Conservation (phyloP, 2,888 invertebrate genomes). For the Andrena praecox region DNA sequence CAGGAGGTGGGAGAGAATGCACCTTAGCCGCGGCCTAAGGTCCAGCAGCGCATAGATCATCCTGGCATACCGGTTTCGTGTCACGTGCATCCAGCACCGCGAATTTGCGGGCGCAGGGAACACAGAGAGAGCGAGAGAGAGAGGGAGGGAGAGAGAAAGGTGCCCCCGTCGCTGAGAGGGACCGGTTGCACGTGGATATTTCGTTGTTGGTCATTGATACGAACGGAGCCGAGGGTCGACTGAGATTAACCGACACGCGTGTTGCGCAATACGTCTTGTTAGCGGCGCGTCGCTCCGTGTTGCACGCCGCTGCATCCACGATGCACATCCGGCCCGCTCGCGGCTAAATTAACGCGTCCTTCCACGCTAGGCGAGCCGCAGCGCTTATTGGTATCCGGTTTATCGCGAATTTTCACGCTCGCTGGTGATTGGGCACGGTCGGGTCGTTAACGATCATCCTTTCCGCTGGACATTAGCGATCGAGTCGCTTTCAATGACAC, state of each 20-base stretch:
- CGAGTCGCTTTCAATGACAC: too few species aligned
- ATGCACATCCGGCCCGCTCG: conserved; percentile 9
- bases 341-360: conserved; percentile 13
- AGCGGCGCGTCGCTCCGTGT: conserved; percentile 15
- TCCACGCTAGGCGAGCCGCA: not conserved
- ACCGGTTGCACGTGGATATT: conserved; percentile 32
- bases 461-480: too few species aligned
- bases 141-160: not conserved
- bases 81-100: conserved; percentile 62
- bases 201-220: conserved; percentile 48
- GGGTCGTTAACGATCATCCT: too few species aligned
- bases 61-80: conserved; percentile 69
- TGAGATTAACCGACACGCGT: conserved; percentile 52
- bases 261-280: conserved; percentile 54
- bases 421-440: too few species aligned
- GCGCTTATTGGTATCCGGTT: too few species aligned
- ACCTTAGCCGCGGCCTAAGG: conserved; percentile 63
- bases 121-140: not conserved
- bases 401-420: too few species aligned
- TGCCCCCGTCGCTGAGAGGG: not conserved
- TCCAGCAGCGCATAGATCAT: conserved; percentile 69
- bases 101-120: conserved; percentile 49
- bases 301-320: not conserved
- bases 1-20: conserved; percentile 62
- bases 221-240: conserved; percentile 18